Evolutionary conservation across 2,113 vertebrate genomes (phyloP).

Genomic region (Hippocampus barbouri): DNA sequence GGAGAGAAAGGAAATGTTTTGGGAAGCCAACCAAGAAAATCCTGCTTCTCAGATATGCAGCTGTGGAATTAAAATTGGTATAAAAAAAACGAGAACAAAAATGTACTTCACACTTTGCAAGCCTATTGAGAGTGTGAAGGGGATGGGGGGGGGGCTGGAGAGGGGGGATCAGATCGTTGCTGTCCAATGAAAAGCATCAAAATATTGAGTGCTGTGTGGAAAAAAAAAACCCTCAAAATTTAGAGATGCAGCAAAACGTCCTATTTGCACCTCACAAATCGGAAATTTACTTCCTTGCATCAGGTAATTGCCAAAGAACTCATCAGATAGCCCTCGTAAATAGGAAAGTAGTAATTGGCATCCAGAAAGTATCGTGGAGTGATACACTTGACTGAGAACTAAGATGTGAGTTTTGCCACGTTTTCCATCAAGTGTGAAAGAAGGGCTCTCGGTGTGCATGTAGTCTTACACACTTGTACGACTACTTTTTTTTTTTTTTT

Average conservation of each 20-base stretch:
- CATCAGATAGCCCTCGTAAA: not conserved
- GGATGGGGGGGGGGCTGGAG: conserved; percentile 5
- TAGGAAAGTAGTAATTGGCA: not conserved
- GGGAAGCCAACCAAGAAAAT: conserved; percentile 79
- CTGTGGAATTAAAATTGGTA: conserved; percentile 78
- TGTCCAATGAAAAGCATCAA: conserved; percentile 8
- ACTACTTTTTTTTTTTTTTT: too few relatives aligned
- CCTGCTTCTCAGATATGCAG: conserved; percentile 78
- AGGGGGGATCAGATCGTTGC: conserved; percentile 25
- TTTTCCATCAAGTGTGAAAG: too few relatives aligned
- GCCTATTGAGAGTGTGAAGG: conserved; percentile 62
- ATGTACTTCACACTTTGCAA: conserved; percentile 73
- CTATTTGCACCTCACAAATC: not conserved
- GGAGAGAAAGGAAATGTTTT: conserved; percentile 64
- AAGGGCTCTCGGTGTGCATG: too few relatives aligned
- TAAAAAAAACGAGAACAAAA: conserved; percentile 72
- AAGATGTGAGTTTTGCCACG: too few relatives aligned
- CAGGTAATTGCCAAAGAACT: not conserved
- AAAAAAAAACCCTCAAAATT: not conserved
- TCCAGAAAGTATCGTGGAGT: not conserved
- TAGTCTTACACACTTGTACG: too few relatives aligned
- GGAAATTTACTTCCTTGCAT: not conserved
- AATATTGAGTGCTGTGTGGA: not conserved
- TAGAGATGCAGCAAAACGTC: not conserved
- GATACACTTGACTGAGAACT: not conserved